Base-by-base conservation (phyloP, 1,140 invertebrate species). In the Latrodectus geometricus region DNA sequence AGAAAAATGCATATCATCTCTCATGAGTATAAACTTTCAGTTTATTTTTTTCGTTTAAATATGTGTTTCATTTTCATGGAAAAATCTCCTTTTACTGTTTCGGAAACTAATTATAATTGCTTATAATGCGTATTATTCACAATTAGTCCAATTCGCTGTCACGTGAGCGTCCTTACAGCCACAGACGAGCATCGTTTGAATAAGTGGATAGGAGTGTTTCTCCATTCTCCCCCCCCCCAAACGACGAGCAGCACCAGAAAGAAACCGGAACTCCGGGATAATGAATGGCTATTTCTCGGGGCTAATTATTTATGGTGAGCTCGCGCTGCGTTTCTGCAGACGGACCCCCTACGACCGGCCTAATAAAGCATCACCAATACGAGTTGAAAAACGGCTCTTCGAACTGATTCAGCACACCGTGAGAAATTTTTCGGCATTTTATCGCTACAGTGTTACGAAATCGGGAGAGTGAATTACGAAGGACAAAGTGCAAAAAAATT, bases 301-400 rank as follows among this genome's bases (percentile, higher is more conserved):
- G 66, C 54, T 72, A 80, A 81, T 81, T 65, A 81, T 81, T 81
- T 81, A 70, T 65, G 66, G 68, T 35, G 52, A 35, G 20, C 35
- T 74, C 66, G n/a, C 78, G 78, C 78, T 81, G 78, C 20, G 78
- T 35, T 81, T 56, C 78, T 72, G 66, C 66, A 68, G 49, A 49
- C 48, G 73, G 66, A 72, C 78, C 78, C 78, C 78, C 78, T 70
- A 50, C 17, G 78, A 61, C 15, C 11, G 49, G 61, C 15, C 49
- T 14, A 66, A 81, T 81, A 81, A 81, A 81, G 23, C 68, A 81
- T 81, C 66, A 17, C 8, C 65, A 66, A 69, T 77, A 49, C 21
- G 52, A 35, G 65, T 79, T 79, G 77, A 49, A 61, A 74, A 74
- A 74, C 50, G 49, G 20, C 35, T 48, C n/a, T 52, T 61, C 17